A percentile compares a stretch with the other conserved stretches of the same genome.
Conservation (phyloP, 2,888 invertebrate species). For the Chymomyza amoena region DNA sequence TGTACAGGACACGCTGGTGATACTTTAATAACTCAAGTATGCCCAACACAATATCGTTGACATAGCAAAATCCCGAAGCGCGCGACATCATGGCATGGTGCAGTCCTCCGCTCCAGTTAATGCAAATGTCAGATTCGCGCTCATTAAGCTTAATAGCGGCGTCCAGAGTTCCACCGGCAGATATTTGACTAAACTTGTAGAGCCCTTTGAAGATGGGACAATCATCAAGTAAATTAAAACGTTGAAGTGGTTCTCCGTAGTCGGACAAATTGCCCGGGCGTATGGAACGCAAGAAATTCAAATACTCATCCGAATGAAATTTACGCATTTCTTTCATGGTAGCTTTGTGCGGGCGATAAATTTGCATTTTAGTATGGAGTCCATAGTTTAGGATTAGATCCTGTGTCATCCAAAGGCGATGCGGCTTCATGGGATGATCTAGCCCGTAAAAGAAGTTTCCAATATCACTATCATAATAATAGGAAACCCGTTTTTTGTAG, state of each 20-base stretch:
- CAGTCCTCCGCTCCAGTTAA: too few species aligned
- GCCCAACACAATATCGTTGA: conserved; percentile 91
- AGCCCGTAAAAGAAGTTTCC: conserved; percentile 99
- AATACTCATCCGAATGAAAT: conserved; percentile 99
- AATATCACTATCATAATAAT: conserved; percentile 99
- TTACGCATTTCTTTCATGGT: conserved; percentile 99
- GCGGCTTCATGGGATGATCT: conserved; percentile 99
- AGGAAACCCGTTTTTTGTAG: conserved; percentile 97
- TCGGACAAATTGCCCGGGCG: conserved; percentile 99
- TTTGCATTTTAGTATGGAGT: conserved; percentile 99
- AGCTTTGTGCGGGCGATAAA: conserved; percentile 99
- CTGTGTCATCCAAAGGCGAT: conserved; percentile 99
- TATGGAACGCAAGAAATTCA: conserved; percentile 96
- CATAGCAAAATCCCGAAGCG: conserved; percentile 88
- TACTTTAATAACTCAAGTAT: conserved; percentile 98
- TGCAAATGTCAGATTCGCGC: conserved; percentile 97
- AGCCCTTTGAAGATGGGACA: conserved; percentile 99
- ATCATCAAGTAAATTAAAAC: conserved; percentile 99
- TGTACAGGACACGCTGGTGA: conserved; percentile 97
- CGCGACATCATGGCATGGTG: conserved; percentile 99
- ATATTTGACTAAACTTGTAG: conserved; percentile 99
- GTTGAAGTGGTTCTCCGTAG: conserved; percentile 99
- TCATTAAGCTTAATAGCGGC: conserved; percentile 99
- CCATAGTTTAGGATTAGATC: conserved; percentile 99
- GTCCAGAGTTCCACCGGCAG: conserved; percentile 98